phyloP scores from a whole-genome alignment of 2,888 invertebrate genomes.

The Dolichomitus sp. region DNA sequence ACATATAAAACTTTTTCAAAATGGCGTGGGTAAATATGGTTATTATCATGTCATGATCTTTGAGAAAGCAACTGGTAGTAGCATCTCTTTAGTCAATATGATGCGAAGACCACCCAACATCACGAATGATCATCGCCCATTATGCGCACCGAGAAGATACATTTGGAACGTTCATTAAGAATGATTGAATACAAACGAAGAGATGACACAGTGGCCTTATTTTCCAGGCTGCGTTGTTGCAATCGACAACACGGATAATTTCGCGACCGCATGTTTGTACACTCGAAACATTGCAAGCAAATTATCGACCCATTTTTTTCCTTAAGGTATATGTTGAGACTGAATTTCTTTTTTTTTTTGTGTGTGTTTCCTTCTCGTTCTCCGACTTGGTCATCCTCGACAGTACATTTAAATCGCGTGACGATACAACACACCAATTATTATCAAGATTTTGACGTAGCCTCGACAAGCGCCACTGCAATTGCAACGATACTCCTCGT shows the following conservation, averaged over 20 bases:
- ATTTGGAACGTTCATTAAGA: conserved; percentile 38
- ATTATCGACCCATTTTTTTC: conserved; percentile 62
- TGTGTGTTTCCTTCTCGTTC: not conserved
- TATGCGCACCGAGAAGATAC: conserved; percentile 4
- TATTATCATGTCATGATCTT: not conserved
- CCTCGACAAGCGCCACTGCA: conserved; percentile 49
- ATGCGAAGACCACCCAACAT: conserved; percentile 2
- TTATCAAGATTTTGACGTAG: conserved; percentile 37
- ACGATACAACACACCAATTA: conserved; percentile 47
- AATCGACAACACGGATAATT: conserved; percentile 16
- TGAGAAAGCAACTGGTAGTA: not conserved
- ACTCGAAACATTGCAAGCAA: conserved; percentile 44
- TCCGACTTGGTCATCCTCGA: conserved; percentile 14
- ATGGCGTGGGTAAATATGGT: not conserved
- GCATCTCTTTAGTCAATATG: not conserved
- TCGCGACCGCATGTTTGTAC: conserved; percentile 17
- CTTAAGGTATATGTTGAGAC: not conserved
- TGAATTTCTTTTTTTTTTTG: not conserved
- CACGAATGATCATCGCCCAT: conserved; percentile 2
- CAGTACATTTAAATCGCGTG: conserved; percentile 62
- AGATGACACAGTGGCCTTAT: conserved; percentile 66
- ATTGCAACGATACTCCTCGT: conserved; percentile 33
- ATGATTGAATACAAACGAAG: conserved; percentile 55
- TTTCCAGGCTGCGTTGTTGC: conserved; percentile 23
- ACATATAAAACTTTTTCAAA: not conserved